Conservation (phyloP, 2,888 invertebrate species). For the Eupelmus urozonus region DNA sequence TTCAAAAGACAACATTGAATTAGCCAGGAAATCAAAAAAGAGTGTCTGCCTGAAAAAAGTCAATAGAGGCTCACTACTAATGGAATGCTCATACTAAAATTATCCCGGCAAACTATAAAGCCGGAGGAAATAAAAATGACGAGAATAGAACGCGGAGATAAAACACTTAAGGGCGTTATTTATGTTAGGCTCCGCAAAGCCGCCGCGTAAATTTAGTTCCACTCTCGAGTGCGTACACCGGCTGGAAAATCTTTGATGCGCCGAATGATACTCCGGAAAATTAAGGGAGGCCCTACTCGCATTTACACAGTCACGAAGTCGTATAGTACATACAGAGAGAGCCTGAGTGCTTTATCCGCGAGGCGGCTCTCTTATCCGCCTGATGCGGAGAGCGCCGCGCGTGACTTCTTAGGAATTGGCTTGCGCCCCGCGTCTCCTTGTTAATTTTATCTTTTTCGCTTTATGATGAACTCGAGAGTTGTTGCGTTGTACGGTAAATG, state of each 20-base stretch:
- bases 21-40: too few relatives aligned
- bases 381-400: neutral
- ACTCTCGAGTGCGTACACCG: slow-evolving; percentile 5
- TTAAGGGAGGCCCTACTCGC: neutral
- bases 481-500: too few relatives aligned
- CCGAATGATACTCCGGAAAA: neutral
- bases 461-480: too few relatives aligned
- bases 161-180: slow-evolving; percentile 39
- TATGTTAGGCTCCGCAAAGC: slow-evolving; percentile 9
- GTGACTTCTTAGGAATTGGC: slow-evolving; percentile 1
- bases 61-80: too few relatives aligned
- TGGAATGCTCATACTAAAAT: too few relatives aligned
- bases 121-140: slow-evolving; percentile 2
- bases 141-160: slow-evolving; percentile 38
- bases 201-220: slow-evolving; percentile 31
- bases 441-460: too few relatives aligned
- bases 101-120: neutral
- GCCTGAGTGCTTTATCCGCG: neutral
- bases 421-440: neutral
- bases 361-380: neutral
- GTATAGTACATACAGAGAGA: too few relatives aligned
- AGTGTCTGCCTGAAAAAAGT: too few relatives aligned
- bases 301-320: too few relatives aligned
- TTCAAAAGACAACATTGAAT: too few relatives aligned
- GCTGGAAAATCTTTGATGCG: neutral